phyloP scores from a whole-genome alignment of 2,797 vertebrate species.

The Tokudaia muenninki region DNA sequence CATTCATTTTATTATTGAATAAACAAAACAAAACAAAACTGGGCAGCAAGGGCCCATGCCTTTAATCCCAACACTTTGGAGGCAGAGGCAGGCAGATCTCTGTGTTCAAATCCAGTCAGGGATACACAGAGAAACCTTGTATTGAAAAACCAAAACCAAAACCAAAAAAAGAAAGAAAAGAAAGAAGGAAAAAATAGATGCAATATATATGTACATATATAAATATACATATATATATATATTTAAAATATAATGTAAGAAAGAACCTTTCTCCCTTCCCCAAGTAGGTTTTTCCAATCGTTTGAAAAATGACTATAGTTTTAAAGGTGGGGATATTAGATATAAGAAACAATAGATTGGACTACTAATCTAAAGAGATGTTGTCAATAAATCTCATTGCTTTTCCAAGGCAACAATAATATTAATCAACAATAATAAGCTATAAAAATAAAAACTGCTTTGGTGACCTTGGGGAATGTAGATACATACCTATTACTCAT shows the following conservation, averaged over 20 bases:
- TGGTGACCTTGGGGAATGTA: neutral
- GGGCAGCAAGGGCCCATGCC: neutral
- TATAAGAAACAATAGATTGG: neutral
- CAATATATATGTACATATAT: too few relatives aligned
- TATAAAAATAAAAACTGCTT: neutral
- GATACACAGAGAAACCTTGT: neutral
- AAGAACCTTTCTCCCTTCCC: neutral
- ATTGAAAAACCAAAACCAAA: neutral
- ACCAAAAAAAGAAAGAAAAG: too few relatives aligned
- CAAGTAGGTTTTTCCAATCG: neutral
- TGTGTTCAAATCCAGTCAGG: neutral
- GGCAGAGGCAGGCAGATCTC: neutral
- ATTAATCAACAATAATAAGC: neutral
- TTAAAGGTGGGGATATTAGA: neutral
- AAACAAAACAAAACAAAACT: neutral
- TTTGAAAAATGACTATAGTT: neutral
- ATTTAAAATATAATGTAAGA: neutral
- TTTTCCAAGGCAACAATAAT: neutral
- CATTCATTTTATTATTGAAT: neutral
- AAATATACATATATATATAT: too few relatives aligned
- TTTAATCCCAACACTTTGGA: neutral
- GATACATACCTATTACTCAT: neutral
- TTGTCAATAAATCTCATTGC: neutral
- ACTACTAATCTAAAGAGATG: neutral
- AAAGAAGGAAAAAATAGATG: too few relatives aligned